Base-by-base conservation (phyloP, 2,888 invertebrate genomes). In the Belgica antarctica region DNA sequence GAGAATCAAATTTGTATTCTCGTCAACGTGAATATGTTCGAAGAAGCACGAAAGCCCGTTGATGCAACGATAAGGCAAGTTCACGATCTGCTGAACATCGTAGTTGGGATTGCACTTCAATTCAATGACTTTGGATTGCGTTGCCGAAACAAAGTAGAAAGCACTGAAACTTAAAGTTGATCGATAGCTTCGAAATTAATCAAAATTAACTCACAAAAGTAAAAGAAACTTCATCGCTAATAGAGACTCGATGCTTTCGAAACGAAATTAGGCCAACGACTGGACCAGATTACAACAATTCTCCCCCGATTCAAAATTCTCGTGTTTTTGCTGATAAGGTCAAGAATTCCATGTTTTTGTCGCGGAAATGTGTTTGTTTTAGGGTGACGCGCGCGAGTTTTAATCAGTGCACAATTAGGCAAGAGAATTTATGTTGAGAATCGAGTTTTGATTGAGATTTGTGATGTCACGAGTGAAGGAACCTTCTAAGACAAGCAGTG, bases 51-150 rank as follows among this genome's bases (percentile, higher is more conserved):
- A 59, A 2, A 70, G 17, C 5, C 70, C 70, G 15, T 41, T 46
- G 17, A 70, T 59, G 27, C 70, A 70, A 1, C 61, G 59, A 19
- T 70, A 70, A 10, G 70, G 70, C 12, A 70, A 36, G 19, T 59
- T 25, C 0, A 61, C 36, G 15, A 70, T 61, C 17, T 24, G 12
- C 12, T 34, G 27, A 12, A 41, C 17, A 41, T 70, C 70, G 57
- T 57, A 70, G 24, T 70, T 59, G 25, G 70, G 70, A 41, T 70
- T 41, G n/a, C 70, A 70, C 34, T 59, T 70, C n/a, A 70, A 46
- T 3, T 70, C 70, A 15, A 70, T 70, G 17, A 70, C 70, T 68
- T 34, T 52, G 2, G 15, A n/a, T n/a, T n/a, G n/a, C n/a, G n/a
- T n/a, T n/a, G n/a, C n/a, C 1, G 12, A 52, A 15, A 52, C 19